Evolutionary conservation across 2,113 vertebrate genomes (phyloP).

Genomic region (Dunckerocampus dactyliophorus): DNA sequence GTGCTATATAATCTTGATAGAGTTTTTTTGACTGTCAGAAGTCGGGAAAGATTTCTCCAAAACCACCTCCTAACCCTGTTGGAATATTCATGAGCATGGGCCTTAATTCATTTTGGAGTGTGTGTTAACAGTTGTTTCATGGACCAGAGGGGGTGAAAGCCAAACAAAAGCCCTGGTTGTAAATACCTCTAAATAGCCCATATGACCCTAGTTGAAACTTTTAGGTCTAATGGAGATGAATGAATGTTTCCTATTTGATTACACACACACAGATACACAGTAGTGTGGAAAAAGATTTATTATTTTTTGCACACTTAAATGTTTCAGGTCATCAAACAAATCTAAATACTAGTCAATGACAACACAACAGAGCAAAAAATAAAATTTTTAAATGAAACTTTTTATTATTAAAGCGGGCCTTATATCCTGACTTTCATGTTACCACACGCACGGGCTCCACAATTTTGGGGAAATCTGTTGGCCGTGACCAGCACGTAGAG

Average conservation of each 20-base stretch:
- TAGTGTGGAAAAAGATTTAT: too few relatives aligned
- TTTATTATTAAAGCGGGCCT: too few relatives aligned
- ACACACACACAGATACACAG: too few relatives aligned
- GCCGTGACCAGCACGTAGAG: too few relatives aligned
- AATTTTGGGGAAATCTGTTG: too few relatives aligned
- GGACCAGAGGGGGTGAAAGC: constrained; percentile 13
- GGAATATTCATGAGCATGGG: constrained; percentile 42
- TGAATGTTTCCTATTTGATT: neutral
- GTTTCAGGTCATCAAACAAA: too few relatives aligned
- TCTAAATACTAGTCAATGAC: too few relatives aligned
- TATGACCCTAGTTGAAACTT: constrained; percentile 8
- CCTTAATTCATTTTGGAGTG: constrained; percentile 35
- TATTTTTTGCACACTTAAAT: too few relatives aligned
- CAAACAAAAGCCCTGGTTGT: constrained; percentile 13
- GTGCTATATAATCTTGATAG: constrained; percentile 18
- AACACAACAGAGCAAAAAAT: too few relatives aligned
- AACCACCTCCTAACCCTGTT: constrained; percentile 31
- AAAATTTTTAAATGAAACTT: too few relatives aligned
- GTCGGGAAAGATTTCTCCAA: constrained; percentile 20
- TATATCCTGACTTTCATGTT: too few relatives aligned
- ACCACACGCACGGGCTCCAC: too few relatives aligned
- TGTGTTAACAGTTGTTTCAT: constrained; percentile 26
- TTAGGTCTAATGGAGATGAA: constrained; percentile 1
- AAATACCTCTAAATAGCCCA: constrained; percentile 15
- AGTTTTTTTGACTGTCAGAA: constrained; percentile 31